Evolutionary conservation across 2,888 invertebrate species (phyloP), one percentile per base, ranked within the genome.

Genomic region (Tipula unca): DNA sequence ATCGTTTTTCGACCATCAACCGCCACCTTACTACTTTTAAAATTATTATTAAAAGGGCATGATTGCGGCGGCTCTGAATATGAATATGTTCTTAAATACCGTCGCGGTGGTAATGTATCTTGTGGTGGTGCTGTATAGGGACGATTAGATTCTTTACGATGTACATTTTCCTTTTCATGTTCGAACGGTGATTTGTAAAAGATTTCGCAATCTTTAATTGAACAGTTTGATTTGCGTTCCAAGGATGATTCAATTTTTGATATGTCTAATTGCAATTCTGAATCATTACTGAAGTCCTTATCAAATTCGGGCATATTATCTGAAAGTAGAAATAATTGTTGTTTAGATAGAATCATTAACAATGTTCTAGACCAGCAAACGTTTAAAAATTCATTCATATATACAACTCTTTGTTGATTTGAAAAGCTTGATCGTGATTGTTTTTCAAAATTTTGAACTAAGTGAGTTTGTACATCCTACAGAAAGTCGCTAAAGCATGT

Each of bases 301-400:
- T 90, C 90, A 88, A 90, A 89, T 89, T 90, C 90, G 88, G 90
- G 90, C 90, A 90, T 90, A 89, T 90, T 90, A 32, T 29, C 85
- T 85, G 85, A 6, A 85, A 85, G 13, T 14, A 85, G 35, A 85
- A 54, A 85, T 17, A 54, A 69, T 25, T 25, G 25, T 69, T 69
- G n/a, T 69, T 29, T 17, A 85, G n/a, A 48, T 39, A 10, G 39
- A 10, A 32, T 32, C 32, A 32, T 32, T 32, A 32, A 32, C 32
- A 32, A n/a, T 32, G 32, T 32, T 32, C 32, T 32, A 32, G n/a
- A n/a, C n/a, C n/a, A n/a, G n/a, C n/a, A n/a, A n/a, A n/a, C n/a
- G n/a, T n/a, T n/a, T n/a, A n/a, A n/a, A n/a, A n/a, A n/a, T 6
- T 32, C 32, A 32, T 32, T 32, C 32, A 32, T 32, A 1, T 32